Conservation (phyloP, 2,113 vertebrate species). For the western clawed frog (Xenopus tropicalis) region DNA sequence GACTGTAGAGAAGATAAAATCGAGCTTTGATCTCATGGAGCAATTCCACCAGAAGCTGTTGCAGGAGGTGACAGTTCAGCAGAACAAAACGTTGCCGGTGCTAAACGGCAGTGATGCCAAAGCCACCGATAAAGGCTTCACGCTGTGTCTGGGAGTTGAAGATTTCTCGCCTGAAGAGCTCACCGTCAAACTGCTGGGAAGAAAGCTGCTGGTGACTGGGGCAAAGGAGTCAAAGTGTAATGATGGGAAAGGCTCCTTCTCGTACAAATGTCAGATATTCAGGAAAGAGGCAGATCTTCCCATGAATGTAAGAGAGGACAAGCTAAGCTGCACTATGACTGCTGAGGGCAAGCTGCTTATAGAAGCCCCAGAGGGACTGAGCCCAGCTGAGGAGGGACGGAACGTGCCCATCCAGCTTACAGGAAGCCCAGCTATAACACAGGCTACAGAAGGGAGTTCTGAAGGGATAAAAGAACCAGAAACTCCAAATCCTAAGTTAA, state of each 20-base stretch:
- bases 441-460: conserved; percentile 47
- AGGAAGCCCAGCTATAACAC: neutral
- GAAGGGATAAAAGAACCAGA: conserved; percentile 52
- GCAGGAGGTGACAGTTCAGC: conserved; percentile 4
- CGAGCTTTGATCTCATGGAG: conserved; percentile 52
- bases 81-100: neutral
- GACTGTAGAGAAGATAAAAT: conserved; percentile 47
- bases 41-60: conserved; percentile 47
- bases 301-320: conserved; percentile 32
- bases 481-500: conserved; percentile 8
- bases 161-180: conserved; percentile 42
- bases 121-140: conserved; percentile 41
- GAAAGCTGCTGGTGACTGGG: conserved; percentile 46
- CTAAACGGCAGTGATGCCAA: neutral
- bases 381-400: conserved; percentile 50
- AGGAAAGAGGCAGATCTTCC: conserved; percentile 43
- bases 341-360: conserved; percentile 42
- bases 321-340: conserved; percentile 42
- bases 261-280: conserved; percentile 47
- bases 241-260: conserved; percentile 31
- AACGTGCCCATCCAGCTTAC: conserved; percentile 45
- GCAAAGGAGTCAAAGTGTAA: conserved; percentile 36
- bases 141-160: conserved; percentile 48
- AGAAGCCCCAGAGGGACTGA: conserved; percentile 24
- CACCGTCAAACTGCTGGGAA: conserved; percentile 46